These are phyloP conservation scores for Channa striata DNA, from an alignment of 2,797 vertebrate genomes.

Conservation along the genomic window DNA sequence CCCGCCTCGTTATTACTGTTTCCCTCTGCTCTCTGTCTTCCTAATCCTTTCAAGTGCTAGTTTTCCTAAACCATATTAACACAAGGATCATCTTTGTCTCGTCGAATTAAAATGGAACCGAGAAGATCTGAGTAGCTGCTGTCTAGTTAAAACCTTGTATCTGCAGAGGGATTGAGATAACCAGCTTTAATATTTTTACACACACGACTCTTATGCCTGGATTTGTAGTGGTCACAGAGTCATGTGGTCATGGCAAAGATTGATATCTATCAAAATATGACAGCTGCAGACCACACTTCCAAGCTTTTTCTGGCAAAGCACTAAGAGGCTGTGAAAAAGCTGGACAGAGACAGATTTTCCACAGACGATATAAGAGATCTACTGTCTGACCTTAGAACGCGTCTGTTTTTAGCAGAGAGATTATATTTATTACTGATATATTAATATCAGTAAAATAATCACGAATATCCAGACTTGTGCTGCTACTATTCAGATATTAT, in stretches of 20 bases:
- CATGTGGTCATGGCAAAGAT: neutral
- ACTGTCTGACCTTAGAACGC: slow-evolving; percentile 3
- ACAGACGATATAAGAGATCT: slow-evolving; percentile 28
- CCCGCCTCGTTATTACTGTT: slow-evolving; percentile 42
- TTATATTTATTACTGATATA: too few species aligned
- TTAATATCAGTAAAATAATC: too few species aligned
- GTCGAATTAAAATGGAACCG: slow-evolving; percentile 68
- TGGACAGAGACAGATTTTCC: slow-evolving; percentile 27
- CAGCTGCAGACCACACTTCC: neutral
- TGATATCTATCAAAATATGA: slow-evolving; percentile 3
- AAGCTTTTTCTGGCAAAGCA: neutral
- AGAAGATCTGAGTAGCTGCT: slow-evolving; percentile 50
- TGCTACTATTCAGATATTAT: too few species aligned
- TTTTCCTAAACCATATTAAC: slow-evolving; percentile 75
- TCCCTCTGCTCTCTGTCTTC: slow-evolving; percentile 33
- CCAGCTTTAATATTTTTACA: slow-evolving; percentile 11
- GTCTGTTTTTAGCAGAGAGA: slow-evolving; percentile 5
- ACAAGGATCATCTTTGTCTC: slow-evolving; percentile 70
- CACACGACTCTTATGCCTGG: neutral
- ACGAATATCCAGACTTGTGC: too few species aligned
- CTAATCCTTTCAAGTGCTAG: slow-evolving; percentile 72
- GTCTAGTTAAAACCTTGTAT: slow-evolving; percentile 49
- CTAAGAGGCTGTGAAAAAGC: slow-evolving; percentile 3
- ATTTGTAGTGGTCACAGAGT: neutral
- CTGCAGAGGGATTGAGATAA: slow-evolving; percentile 39